Conservation (phyloP, 2,113 vertebrate genomes). For the Poecilia latipinna region DNA sequence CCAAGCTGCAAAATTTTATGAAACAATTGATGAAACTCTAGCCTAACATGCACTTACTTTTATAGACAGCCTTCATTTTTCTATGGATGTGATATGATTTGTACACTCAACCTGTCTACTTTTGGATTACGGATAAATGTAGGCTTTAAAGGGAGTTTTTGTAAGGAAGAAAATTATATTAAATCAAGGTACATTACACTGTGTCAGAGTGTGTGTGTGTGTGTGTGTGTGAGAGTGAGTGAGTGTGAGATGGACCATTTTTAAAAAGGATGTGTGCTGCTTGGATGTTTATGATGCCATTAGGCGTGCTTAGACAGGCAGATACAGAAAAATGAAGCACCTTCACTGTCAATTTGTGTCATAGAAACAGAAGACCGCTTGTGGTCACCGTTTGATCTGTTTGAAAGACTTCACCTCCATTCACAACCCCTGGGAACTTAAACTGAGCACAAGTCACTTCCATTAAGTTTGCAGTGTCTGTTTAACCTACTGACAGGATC, state of each 20-base stretch:
- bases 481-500: not conserved
- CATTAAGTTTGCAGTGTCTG: not conserved
- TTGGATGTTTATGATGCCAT: constrained; percentile 46
- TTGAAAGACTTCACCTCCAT: not conserved
- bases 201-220: constrained; percentile 35
- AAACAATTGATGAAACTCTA: constrained; percentile 21
- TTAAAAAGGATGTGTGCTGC: constrained; percentile 41
- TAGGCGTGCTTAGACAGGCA: constrained; percentile 43
- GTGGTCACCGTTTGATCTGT: not conserved
- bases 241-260: constrained; percentile 36
- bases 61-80: constrained; percentile 70
- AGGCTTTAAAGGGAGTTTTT: constrained; percentile 52
- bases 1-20: constrained; percentile 23
- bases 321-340: constrained; percentile 37
- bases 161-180: constrained; percentile 51
- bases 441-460: constrained; percentile 44
- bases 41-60: constrained; percentile 66
- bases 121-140: constrained; percentile 33
- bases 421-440: not conserved
- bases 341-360: constrained; percentile 35
- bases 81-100: constrained; percentile 52
- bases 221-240: not conserved
- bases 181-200: constrained; percentile 64
- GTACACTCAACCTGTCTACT: constrained; percentile 23
- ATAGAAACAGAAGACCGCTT: constrained; percentile 19